A percentile compares a stretch with the other conserved stretches of the same genome.
phyloP scores from a whole-genome alignment of 92 coral and sea anemone genomes.

The Actinernus sp. region DNA sequence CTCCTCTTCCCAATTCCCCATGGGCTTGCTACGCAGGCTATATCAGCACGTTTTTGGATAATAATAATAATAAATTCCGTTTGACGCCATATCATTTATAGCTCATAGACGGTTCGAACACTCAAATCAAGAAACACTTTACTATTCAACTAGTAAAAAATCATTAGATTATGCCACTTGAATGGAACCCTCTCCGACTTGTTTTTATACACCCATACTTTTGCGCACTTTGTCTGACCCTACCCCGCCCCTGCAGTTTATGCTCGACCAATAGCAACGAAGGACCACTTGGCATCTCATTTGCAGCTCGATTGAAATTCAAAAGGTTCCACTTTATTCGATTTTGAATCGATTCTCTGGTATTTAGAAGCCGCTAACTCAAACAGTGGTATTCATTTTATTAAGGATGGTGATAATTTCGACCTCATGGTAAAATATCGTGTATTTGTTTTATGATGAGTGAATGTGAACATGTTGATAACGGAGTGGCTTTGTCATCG shows the following conservation, averaged over 20 bases:
- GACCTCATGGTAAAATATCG: constrained; percentile 2
- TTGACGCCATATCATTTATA: no score
- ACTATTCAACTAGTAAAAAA: no score
- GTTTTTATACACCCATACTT: no score
- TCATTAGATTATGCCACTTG: no score
- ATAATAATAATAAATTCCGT: no score
- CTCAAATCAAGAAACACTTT: no score
- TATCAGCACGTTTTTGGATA: no score
- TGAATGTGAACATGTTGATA: constrained; percentile 19
- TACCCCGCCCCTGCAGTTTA: constrained; percentile 26
- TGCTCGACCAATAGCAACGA: constrained; percentile 2
- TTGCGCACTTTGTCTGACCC: no score
- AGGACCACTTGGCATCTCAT: constrained; percentile 17
- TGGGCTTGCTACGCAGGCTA: no score
- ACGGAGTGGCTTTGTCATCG: constrained; percentile 43
- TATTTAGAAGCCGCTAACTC: constrained; percentile 10
- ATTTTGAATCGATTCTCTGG: neutral
- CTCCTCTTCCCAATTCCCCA: no score
- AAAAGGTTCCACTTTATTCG: constrained; percentile 24
- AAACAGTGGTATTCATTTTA: neutral
- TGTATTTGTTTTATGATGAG: constrained; percentile 10
- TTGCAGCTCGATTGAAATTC: constrained; percentile 42
- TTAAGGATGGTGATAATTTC: neutral
- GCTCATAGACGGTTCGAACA: no score
- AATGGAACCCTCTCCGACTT: no score